phyloP scores from a whole-genome alignment of 2,797 vertebrate genomes.

The Helarctos malayanus region DNA sequence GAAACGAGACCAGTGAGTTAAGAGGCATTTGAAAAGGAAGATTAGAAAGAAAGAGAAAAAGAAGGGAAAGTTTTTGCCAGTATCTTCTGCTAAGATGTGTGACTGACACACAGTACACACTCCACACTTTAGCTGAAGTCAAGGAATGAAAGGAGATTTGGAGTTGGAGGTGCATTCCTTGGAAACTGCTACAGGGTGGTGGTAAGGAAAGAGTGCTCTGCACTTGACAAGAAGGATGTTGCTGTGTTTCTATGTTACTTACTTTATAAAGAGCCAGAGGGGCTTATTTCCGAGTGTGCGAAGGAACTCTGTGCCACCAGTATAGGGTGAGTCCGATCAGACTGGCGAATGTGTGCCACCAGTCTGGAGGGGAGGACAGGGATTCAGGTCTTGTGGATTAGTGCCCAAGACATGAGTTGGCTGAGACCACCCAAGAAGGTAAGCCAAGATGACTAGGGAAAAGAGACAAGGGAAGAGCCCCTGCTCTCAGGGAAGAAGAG shows the following conservation, averaged over 20 bases:
- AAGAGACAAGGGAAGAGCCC: background rate
- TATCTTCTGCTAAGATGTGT: constrained; percentile 26
- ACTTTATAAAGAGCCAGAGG: constrained; percentile 39
- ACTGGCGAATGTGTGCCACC: background rate
- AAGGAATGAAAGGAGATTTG: constrained; percentile 54
- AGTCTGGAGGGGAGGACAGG: background rate
- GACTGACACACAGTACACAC: background rate
- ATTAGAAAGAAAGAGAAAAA: background rate
- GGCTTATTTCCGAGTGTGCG: background rate
- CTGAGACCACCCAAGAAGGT: constrained; percentile 15
- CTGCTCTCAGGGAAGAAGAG: background rate
- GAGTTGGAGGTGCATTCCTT: background rate
- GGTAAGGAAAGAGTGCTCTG: background rate
- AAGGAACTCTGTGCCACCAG: background rate
- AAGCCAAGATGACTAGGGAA: background rate
- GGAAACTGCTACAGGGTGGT: background rate
- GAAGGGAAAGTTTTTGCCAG: background rate
- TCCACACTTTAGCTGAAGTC: background rate
- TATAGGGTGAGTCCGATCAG: background rate
- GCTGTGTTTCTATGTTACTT: background rate
- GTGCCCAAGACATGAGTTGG: background rate
- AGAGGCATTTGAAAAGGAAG: background rate
- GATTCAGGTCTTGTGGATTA: background rate
- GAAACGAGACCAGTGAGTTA: constrained; percentile 28
- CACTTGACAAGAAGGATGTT: background rate